Base-by-base conservation (phyloP, 2,113 vertebrate genomes). In the Poecile atricapillus region DNA sequence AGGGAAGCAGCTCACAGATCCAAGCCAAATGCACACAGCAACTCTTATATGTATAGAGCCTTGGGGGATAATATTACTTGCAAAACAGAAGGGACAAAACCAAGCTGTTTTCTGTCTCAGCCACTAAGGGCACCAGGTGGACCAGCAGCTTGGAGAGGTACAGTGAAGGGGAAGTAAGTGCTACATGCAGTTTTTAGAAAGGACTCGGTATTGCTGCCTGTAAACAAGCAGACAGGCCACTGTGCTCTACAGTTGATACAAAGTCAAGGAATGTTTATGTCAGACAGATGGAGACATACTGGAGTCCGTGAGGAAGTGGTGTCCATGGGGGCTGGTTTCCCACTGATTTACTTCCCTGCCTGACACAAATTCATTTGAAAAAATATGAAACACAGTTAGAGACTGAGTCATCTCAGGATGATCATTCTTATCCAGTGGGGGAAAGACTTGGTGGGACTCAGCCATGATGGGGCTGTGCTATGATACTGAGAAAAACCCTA, bases 171-270 rank as follows among this genome's bases (percentile, higher is more conserved):
- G 17, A 94, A 35, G 19, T 17, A 43, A 27, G 25, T 43, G 20
- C 30, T 53, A 30, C 33, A 44, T 10, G 28, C 13, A 35, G 13
- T 31, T 83, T 24, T 69, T 87, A n/a, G 25, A 82, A 89, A 71
- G 27, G 33, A 41, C 27, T 75, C 0, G 0, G 23, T 81, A 15
- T 55, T 0, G 0, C 24, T 6, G 2, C 14, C 47, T 63, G 13
- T 59, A 39, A 55, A 75, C 46, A 31, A 67, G 23, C 0, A 0
- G 12, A 35, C 15, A 62, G 37, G 43, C 10, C 2, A 1, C 47
- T 35, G 30, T 91, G 21, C 43, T 43, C 49, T 68, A 37, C 50
- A 65, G 19, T 3, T 56, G 39, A 31, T 3, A 39, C 9, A 59
- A 89, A 73, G 27, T 39, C 25, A 53, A 62, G n/a, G 28, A 90